These are phyloP conservation scores for Lepus americanus DNA, from an alignment of 2,113 vertebrate species.

Conservation along the genomic window DNA sequence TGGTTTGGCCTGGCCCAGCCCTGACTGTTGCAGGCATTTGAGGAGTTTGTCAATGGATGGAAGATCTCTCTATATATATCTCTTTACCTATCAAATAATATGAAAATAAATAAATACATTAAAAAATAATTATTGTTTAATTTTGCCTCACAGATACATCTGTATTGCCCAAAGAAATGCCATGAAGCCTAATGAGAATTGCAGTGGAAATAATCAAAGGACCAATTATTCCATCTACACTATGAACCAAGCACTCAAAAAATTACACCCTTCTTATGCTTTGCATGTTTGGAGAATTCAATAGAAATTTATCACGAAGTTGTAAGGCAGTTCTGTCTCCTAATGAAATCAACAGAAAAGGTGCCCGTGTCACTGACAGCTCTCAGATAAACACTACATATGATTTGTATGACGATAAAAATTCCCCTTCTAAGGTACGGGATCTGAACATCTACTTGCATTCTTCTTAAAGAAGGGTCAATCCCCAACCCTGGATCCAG, in stretches of 20 bases:
- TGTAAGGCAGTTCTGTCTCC: neutral
- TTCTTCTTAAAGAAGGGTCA: neutral
- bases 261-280: neutral
- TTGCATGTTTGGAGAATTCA: neutral
- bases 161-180: neutral
- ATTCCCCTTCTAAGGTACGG: neutral
- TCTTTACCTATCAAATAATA: too few relatives aligned
- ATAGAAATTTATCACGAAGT: neutral
- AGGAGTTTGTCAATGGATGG: too few relatives aligned
- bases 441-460: neutral
- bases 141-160: too few relatives aligned
- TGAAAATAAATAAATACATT: too few relatives aligned
- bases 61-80: too few relatives aligned
- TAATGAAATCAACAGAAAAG: neutral
- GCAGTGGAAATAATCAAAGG: neutral
- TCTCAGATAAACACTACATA: neutral
- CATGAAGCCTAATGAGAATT: neutral
- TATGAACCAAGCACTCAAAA: neutral
- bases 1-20: too few relatives aligned
- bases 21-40: too few relatives aligned
- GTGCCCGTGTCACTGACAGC: neutral
- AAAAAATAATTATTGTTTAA: too few relatives aligned
- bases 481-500: neutral
- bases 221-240: neutral
- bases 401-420: neutral